These are phyloP conservation scores for Abramis brama DNA, from an alignment of 2,113 vertebrate species.

Conservation along the genomic window DNA sequence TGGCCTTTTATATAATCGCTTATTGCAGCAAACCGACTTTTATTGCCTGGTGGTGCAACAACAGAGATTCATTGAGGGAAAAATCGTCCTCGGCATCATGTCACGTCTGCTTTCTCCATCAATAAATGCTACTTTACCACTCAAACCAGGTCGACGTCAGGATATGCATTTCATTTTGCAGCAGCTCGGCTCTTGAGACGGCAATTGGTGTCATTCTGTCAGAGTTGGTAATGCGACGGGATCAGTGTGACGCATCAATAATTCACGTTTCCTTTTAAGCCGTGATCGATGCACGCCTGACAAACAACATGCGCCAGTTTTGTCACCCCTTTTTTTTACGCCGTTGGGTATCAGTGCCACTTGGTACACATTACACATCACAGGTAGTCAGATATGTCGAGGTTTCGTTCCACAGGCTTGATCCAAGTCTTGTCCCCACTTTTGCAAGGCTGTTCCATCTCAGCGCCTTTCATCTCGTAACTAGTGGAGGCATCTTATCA, in stretches of 20 bases:
- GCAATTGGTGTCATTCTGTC: slow-evolving; percentile 1
- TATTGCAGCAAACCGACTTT: not conserved
- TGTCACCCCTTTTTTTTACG: not conserved
- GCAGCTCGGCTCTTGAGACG: not conserved
- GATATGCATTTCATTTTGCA: not conserved
- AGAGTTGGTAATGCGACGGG: not conserved
- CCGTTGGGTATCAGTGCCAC: not conserved
- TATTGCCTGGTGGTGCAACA: not conserved
- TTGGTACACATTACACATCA: not conserved
- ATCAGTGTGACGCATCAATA: slow-evolving; percentile 19
- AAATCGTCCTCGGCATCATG: not conserved
- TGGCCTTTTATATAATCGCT: slow-evolving; percentile 32
- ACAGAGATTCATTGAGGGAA: not conserved
- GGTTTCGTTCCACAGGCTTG: not conserved
- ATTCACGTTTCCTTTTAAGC: slow-evolving; percentile 8
- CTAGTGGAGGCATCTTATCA: not conserved
- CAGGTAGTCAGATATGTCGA: not conserved
- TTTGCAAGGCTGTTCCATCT: not conserved
- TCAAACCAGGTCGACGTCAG: not conserved
- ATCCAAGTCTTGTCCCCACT: not conserved
- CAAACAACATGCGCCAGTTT: slow-evolving; percentile 14
- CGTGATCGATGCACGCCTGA: not conserved
- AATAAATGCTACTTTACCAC: not conserved
- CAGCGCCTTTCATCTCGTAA: not conserved
- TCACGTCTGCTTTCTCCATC: not conserved